A percentile compares a stretch with the other conserved stretches of the same genome.
These are phyloP conservation scores for Gila robusta DNA, from an alignment of 2,797 vertebrate genomes.

Conservation along the genomic window DNA sequence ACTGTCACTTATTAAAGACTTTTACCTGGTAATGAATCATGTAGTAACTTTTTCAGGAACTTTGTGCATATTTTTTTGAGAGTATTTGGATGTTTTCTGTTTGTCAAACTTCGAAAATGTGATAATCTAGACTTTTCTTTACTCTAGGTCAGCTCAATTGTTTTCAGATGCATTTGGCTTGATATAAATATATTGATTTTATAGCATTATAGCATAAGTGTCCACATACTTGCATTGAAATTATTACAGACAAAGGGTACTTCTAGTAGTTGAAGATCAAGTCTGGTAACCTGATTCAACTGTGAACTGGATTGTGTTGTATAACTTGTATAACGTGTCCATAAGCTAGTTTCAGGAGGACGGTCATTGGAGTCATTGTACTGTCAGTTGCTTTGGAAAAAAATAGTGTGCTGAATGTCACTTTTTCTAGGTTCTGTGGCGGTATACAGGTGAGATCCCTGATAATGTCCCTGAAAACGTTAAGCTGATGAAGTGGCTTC, in stretches of 20 bases:
- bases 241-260: neutral
- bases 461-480: slow-evolving; percentile 84
- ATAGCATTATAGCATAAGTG: neutral
- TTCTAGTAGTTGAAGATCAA: neutral
- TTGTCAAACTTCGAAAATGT: neutral
- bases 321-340: neutral
- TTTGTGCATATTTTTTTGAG: neutral
- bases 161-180: neutral
- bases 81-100: neutral
- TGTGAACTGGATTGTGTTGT: neutral
- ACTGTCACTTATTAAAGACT: neutral
- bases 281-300: neutral
- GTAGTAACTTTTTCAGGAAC: too few relatives aligned
- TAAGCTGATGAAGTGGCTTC: slow-evolving; percentile 91
- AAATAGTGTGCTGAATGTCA: neutral
- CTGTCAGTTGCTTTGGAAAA: neutral
- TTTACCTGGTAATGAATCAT: neutral
- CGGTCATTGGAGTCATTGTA: too few relatives aligned
- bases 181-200: neutral
- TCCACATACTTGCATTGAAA: neutral
- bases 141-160: neutral
- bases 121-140: neutral
- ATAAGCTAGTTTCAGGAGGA: neutral
- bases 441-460: slow-evolving; percentile 82
- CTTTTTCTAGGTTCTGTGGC: slow-evolving; percentile 87